Conservation (phyloP, 2,888 invertebrate species). For the Agrotis segetum region DNA sequence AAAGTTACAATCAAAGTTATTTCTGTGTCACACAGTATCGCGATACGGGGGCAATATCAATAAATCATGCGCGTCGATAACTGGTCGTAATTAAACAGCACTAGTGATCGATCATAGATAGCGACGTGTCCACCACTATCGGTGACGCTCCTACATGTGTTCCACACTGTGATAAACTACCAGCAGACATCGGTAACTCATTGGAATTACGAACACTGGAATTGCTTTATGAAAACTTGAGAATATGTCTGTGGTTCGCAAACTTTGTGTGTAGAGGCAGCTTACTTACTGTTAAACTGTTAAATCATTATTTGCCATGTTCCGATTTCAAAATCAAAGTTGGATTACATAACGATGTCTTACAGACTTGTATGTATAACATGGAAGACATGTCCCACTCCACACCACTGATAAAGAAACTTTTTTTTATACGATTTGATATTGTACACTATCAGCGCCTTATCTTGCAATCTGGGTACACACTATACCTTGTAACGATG, state of each 20-base stretch:
- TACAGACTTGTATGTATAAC: constrained; percentile 16
- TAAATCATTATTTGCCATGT: background rate
- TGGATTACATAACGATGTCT: constrained; percentile 37
- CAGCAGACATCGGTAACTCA: constrained; percentile 28
- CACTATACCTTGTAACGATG: constrained; percentile 82
- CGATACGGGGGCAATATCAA: constrained; percentile 84
- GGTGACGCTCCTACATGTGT: constrained; percentile 58
- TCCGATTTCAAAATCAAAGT: constrained; percentile 41
- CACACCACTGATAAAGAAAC: constrained; percentile 51
- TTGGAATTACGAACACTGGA: background rate
- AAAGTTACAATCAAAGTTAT: constrained; percentile 56
- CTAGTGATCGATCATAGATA: constrained; percentile 83
- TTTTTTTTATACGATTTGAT: constrained; percentile 71
- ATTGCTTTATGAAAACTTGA: background rate
- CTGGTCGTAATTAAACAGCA: constrained; percentile 83
- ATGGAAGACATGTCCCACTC: constrained; percentile 32
- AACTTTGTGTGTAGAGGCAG: background rate
- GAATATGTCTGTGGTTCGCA: constrained; percentile 12
- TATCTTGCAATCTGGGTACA: constrained; percentile 85
- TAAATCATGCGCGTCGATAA: constrained; percentile 86
- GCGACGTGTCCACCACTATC: constrained; percentile 65
- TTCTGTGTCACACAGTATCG: constrained; percentile 73
- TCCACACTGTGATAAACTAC: constrained; percentile 53
- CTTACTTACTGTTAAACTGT: background rate
- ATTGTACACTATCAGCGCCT: constrained; percentile 74